Percentiles rank a stretch among this genome's conserved stretches.
Conservation (phyloP, 2,888 invertebrate species). For the Panopea generosa region DNA sequence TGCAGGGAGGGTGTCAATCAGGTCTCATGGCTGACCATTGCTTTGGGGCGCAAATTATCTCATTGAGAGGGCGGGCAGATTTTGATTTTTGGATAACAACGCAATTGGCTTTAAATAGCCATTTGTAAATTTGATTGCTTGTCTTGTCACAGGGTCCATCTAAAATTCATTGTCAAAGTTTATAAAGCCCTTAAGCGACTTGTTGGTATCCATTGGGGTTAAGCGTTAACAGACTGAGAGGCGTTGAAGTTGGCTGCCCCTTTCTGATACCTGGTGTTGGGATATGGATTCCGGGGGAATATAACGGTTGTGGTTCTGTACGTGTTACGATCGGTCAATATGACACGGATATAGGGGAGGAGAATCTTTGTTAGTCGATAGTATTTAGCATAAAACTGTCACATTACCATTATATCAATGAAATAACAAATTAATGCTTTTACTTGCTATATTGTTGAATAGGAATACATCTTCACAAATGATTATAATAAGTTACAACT, state of each 20-base stretch:
- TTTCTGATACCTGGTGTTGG: neutral
- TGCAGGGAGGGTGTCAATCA: slow-evolving; percentile 21
- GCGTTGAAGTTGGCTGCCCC: neutral
- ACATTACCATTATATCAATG: no score
- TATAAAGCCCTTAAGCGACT: slow-evolving; percentile 14
- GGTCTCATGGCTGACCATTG: neutral
- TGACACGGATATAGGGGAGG: no score
- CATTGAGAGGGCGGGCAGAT: slow-evolving; percentile 9
- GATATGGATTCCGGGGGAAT: neutral
- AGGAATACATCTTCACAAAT: no score
- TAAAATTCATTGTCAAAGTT: slow-evolving; percentile 15
- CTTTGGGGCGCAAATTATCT: slow-evolving; percentile 22
- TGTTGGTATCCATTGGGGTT: slow-evolving; percentile 2
- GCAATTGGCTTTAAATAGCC: slow-evolving; percentile 23
- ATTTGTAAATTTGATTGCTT: slow-evolving; percentile 10
- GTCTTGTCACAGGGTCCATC: slow-evolving; percentile 9
- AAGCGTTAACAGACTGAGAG: slow-evolving; percentile 5
- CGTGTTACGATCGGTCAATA: no score
- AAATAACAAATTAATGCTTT: no score
- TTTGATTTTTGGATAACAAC: slow-evolving; percentile 6
- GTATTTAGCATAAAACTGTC: no score
- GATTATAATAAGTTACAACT: no score
- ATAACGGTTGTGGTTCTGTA: no score
- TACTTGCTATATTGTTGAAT: no score
- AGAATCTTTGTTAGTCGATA: no score